A percentile compares a stretch with the other conserved stretches of the same genome.
phyloP scores from a whole-genome alignment of 2,797 vertebrate species.

The Falco berigora region DNA sequence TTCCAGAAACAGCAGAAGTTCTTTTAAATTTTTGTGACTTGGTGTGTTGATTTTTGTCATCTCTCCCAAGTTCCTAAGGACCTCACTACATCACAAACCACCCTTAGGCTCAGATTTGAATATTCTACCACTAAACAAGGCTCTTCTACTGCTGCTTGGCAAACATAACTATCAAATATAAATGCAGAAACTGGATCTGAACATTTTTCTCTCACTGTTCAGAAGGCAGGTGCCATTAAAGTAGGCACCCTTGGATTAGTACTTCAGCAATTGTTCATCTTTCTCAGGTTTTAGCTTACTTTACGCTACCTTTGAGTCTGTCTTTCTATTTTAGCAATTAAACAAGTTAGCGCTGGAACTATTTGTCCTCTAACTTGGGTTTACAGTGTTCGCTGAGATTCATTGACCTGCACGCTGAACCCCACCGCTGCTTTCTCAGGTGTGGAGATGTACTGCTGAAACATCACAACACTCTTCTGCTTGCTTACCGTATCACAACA shows the following conservation, averaged over 20 bases:
- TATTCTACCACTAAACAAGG: not conserved
- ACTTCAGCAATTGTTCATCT: not conserved
- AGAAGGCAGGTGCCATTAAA: not conserved
- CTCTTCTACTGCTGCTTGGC: not conserved
- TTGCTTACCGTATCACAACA: not conserved
- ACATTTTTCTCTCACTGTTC: not conserved
- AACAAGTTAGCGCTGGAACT: not conserved
- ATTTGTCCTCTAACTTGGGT: not conserved
- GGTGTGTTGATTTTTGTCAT: not conserved
- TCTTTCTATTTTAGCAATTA: not conserved
- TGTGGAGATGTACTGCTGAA: not conserved
- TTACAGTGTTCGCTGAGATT: not conserved
- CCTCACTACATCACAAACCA: not conserved
- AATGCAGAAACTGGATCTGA: not conserved
- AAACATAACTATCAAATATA: not conserved
- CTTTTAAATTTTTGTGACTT: not conserved
- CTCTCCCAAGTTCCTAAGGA: not conserved
- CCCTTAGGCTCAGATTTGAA: not conserved
- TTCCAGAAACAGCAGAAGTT: not conserved
- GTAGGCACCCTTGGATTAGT: not conserved
- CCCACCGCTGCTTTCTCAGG: accelerated
- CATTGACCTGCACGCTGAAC: not conserved
- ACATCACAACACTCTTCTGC: not conserved
- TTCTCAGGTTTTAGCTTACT: not conserved
- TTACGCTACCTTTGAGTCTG: not conserved